These are phyloP conservation scores for Drosophila sechellia DNA, from an alignment of 1,140 invertebrate species.

Conservation along the genomic window DNA sequence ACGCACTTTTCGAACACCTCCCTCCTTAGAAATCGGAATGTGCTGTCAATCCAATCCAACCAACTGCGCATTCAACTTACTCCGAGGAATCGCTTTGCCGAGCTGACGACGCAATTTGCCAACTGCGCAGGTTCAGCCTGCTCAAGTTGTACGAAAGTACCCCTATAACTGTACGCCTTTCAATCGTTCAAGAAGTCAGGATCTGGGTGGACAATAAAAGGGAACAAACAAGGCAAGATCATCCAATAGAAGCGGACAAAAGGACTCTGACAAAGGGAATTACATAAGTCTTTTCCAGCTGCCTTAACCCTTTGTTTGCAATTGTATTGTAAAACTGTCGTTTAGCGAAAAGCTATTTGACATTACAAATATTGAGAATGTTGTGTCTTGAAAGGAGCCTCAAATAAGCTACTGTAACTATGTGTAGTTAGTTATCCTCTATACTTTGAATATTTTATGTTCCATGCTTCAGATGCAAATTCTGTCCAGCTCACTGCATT, in stretches of 20 bases:
- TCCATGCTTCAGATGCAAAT: neutral
- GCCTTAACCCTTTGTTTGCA: constrained; percentile 20
- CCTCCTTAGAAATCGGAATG: neutral
- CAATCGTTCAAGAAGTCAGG: constrained; percentile 45
- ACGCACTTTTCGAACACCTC: constrained; percentile 36
- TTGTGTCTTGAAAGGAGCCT: no score
- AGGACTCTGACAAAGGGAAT: constrained; percentile 11
- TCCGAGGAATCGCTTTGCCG: neutral
- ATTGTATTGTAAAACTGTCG: neutral
- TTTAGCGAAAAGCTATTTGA: no score
- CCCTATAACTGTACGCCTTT: neutral
- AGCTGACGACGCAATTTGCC: constrained; percentile 51
- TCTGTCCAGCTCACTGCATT: neutral
- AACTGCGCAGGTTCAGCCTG: constrained; percentile 66
- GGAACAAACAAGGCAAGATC: constrained; percentile 20
- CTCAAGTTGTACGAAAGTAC: constrained; percentile 12
- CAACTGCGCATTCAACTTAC: constrained; percentile 59
- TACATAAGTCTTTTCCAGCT: constrained; percentile 44
- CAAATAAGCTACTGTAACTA: no score
- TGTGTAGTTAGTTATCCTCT: no score
- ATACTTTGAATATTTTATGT: neutral
- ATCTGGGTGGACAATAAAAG: constrained; percentile 25
- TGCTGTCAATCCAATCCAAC: constrained; percentile 19
- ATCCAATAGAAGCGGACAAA: constrained; percentile 24
- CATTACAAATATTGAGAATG: neutral